phyloP scores from a whole-genome alignment of 2,113 vertebrate genomes.

The Peromyscus polionotus region DNA sequence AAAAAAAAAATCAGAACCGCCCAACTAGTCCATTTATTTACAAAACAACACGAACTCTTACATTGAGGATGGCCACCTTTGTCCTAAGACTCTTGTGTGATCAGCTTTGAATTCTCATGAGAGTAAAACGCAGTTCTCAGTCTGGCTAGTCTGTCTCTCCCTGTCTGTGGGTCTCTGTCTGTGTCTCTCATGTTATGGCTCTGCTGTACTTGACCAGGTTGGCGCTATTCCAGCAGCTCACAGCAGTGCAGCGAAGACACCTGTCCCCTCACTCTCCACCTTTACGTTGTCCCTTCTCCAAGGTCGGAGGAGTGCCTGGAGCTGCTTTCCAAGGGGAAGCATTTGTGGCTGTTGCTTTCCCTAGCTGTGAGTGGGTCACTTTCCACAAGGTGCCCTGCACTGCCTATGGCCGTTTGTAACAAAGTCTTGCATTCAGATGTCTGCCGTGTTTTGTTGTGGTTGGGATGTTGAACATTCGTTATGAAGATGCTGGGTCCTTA shows the following conservation, averaged over 20 bases:
- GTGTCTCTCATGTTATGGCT: neutral
- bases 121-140: neutral
- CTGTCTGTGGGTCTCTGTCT: too few species aligned
- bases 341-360: neutral
- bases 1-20: neutral
- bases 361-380: neutral
- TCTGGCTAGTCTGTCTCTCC: neutral
- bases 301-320: neutral
- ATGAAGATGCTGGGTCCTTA: neutral
- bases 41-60: neutral
- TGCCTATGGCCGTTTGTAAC: neutral
- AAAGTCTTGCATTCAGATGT: neutral
- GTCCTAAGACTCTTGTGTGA: neutral
- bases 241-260: neutral
- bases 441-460: neutral
- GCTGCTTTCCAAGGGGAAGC: constrained; percentile 5
- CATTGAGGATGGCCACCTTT: neutral
- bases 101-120: neutral
- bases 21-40: neutral
- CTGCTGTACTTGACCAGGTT: neutral
- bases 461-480: neutral
- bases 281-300: neutral
- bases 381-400: neutral
- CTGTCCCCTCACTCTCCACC: neutral
- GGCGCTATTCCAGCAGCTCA: constrained; percentile 12